These are phyloP conservation scores for Glyptemys insculpta DNA, from an alignment of 2,797 vertebrate species.

Conservation along the genomic window DNA sequence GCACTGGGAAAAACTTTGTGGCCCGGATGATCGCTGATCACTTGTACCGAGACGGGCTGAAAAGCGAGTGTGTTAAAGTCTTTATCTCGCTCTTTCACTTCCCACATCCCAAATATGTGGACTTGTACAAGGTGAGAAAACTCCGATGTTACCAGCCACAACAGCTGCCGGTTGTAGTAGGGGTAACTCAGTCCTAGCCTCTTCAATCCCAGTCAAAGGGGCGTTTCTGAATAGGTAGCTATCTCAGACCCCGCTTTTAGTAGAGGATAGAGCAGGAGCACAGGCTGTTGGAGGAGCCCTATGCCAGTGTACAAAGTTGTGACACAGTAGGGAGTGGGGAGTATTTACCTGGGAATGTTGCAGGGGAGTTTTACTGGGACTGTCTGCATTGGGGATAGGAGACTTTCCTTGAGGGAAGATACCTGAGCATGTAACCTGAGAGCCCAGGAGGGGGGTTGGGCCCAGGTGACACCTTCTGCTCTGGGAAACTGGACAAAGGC, in stretches of 20 bases:
- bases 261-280: background rate
- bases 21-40: constrained; percentile 90
- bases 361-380: too few relatives aligned
- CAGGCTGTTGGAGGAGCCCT: background rate
- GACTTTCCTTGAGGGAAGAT: too few relatives aligned
- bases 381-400: too few relatives aligned
- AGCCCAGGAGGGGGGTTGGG: too few relatives aligned
- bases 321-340: too few relatives aligned
- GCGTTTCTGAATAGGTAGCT: background rate
- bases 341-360: too few relatives aligned
- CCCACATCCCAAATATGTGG: constrained; percentile 88
- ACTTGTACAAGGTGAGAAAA: constrained; percentile 91
- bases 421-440: too few relatives aligned
- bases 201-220: background rate
- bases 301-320: too few relatives aligned
- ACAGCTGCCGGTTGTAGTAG: background rate
- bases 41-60: constrained; percentile 91
- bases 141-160: background rate
- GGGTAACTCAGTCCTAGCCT: too few relatives aligned
- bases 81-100: constrained; percentile 95
- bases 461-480: too few relatives aligned
- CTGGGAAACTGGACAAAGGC: too few relatives aligned
- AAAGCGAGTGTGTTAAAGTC: constrained; percentile 91
- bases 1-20: constrained; percentile 97
- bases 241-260: background rate